These are phyloP conservation scores for Chamaetylas fuelleborni DNA, from an alignment of 2,113 vertebrate species.

Conservation along the genomic window DNA sequence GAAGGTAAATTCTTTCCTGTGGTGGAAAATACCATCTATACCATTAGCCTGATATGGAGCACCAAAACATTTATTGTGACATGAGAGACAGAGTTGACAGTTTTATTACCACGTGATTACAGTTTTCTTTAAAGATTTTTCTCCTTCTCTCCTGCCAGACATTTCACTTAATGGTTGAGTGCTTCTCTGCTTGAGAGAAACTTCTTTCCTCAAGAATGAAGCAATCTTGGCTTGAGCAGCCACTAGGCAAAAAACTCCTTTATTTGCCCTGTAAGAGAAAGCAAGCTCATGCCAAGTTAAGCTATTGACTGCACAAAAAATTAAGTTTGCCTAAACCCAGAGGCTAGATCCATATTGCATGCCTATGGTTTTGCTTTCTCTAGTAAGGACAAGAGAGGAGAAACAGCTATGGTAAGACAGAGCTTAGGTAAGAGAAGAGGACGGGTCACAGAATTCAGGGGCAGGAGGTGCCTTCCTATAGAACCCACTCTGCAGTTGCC, in stretches of 20 bases:
- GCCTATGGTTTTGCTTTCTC: background rate
- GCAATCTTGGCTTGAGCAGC: background rate
- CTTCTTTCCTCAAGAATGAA: background rate
- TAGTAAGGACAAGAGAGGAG: background rate
- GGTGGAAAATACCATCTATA: background rate
- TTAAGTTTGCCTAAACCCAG: background rate
- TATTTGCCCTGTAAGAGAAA: background rate
- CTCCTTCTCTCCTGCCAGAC: background rate
- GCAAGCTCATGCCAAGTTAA: background rate
- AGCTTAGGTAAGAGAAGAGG: background rate
- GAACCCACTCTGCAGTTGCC: background rate
- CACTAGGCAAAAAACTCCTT: background rate
- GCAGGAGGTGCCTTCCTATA: background rate
- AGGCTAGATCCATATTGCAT: background rate
- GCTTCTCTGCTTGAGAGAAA: background rate
- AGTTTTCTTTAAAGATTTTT: background rate
- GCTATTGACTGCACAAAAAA: background rate
- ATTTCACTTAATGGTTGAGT: background rate
- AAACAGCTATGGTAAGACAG: background rate
- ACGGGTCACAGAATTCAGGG: background rate
- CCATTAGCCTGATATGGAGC: accelerated
- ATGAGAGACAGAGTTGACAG: background rate
- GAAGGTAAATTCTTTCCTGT: background rate
- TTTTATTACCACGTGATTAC: background rate
- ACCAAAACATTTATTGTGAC: background rate